Percentiles rank a stretch among this genome's conserved stretches.
These are phyloP conservation scores for Phenganax subtilis DNA, from an alignment of 92 coral and sea anemone species.

Conservation along the genomic window DNA sequence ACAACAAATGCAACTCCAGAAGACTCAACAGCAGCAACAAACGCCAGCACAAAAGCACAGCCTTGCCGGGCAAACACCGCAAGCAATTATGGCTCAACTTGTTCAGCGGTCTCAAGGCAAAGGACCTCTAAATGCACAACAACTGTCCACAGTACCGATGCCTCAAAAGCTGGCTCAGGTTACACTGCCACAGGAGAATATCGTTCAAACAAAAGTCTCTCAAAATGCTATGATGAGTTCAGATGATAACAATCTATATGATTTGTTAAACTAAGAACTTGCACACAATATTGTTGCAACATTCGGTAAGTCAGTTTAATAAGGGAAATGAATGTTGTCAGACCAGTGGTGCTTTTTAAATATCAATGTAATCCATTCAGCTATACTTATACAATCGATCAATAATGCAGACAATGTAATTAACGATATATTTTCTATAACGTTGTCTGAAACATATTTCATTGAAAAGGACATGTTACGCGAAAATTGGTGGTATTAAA, in stretches of 20 bases:
- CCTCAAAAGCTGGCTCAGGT: conserved; percentile 25
- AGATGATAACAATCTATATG: conserved; percentile 7
- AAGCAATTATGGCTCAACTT: not conserved
- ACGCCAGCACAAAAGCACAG: not conserved
- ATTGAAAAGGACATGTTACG: not conserved
- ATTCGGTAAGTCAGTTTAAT: too few relatives aligned
- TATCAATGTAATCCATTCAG: conserved; percentile 3
- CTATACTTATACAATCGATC: not conserved
- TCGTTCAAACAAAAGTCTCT: conserved; percentile 8
- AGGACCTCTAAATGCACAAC: conserved; percentile 18
- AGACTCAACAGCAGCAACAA: not conserved
- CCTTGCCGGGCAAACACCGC: not conserved
- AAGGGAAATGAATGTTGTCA: too few relatives aligned
- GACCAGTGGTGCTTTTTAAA: not conserved
- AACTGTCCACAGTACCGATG: conserved; percentile 23
- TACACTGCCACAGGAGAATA: conserved; percentile 1
- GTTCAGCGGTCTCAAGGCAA: conserved; percentile 13
- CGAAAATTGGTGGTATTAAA: not conserved
- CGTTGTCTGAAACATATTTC: not conserved
- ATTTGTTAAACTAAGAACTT: not conserved
- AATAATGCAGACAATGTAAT: not conserved
- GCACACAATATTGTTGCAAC: too few relatives aligned
- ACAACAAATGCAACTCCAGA: not conserved
- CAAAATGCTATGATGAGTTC: not conserved
- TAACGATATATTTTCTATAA: not conserved